phyloP scores from a whole-genome alignment of 1,140 invertebrate genomes.

The Drosophila orosa region DNA sequence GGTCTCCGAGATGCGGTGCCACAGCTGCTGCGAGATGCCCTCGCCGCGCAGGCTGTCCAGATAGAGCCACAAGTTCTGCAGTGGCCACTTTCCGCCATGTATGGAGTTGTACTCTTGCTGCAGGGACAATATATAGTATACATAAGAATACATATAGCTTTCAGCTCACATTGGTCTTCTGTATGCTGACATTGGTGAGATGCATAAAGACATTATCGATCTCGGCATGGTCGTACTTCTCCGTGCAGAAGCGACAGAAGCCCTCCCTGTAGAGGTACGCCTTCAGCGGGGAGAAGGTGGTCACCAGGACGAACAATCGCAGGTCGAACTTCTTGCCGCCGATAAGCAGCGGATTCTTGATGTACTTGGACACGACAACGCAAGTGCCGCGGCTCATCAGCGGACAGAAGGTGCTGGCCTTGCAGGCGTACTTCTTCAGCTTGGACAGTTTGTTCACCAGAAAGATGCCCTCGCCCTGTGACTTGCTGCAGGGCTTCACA shows the following conservation, averaged over 20 bases:
- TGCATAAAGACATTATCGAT: slow-evolving; percentile 94
- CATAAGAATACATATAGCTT: neutral
- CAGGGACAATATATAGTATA: slow-evolving; percentile 55
- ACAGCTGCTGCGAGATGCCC: slow-evolving; percentile 91
- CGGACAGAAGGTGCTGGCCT: slow-evolving; percentile 90
- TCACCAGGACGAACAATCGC: slow-evolving; percentile 93
- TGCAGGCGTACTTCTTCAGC: slow-evolving; percentile 93
- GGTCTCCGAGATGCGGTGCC: slow-evolving; percentile 93
- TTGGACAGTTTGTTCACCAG: slow-evolving; percentile 95
- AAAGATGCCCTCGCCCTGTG: slow-evolving; percentile 94
- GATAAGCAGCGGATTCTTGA: slow-evolving; percentile 93
- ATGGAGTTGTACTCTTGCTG: slow-evolving; percentile 97
- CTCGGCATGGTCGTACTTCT: slow-evolving; percentile 91
- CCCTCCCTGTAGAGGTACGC: slow-evolving; percentile 94
- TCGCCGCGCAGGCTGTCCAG: slow-evolving; percentile 96
- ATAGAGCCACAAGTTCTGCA: slow-evolving; percentile 95
- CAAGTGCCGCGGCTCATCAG: slow-evolving; percentile 93
- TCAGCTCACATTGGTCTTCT: slow-evolving; percentile 90
- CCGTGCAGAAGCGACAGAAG: slow-evolving; percentile 91
- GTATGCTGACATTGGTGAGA: slow-evolving; percentile 93
- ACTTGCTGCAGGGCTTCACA: slow-evolving; percentile 97
- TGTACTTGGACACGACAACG: slow-evolving; percentile 93
- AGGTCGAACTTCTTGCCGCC: slow-evolving; percentile 95
- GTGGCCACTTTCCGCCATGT: slow-evolving; percentile 97
- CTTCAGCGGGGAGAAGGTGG: slow-evolving; percentile 91